A percentile compares a stretch with the other conserved stretches of the same genome.
phyloP scores from a whole-genome alignment of 2,113 vertebrate species.

The Amazona guildingii region DNA sequence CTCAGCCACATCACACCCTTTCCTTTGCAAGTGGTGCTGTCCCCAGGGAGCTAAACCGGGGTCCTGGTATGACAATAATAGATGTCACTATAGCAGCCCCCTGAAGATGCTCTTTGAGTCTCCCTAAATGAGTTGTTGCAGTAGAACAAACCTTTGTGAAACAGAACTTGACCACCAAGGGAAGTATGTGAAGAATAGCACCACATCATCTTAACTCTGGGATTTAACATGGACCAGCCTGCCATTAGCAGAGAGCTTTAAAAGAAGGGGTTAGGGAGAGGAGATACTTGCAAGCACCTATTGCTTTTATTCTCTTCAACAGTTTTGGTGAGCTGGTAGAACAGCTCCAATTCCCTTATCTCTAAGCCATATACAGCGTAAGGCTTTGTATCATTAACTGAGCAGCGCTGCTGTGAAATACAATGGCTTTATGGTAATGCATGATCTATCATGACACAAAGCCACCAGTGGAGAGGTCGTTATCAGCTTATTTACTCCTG shows the following conservation, averaged over 20 bases:
- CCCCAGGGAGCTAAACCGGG: neutral
- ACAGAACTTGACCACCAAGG: neutral
- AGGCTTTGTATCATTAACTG: neutral
- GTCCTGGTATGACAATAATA: neutral
- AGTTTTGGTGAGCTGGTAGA: neutral
- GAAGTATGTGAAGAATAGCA: neutral
- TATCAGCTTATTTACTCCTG: neutral
- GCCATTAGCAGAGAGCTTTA: neutral
- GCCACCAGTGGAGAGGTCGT: neutral
- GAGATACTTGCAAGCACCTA: neutral
- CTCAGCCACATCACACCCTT: neutral
- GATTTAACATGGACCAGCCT: fast-evolving
- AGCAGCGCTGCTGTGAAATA: fast-evolving
- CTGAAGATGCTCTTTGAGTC: neutral
- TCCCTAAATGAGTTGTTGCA: neutral
- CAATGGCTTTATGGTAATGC: slow-evolving; percentile 9
- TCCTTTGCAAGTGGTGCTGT: neutral
- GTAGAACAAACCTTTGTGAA: neutral
- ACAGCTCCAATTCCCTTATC: neutral
- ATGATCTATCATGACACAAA: neutral
- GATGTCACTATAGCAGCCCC: neutral
- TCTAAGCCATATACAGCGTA: neutral
- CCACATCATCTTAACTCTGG: neutral
- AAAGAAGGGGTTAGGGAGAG: neutral
- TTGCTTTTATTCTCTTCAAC: neutral